Evolutionary conservation across 2,113 vertebrate genomes (phyloP).

Genomic region (Collichthys lucidus): DNA sequence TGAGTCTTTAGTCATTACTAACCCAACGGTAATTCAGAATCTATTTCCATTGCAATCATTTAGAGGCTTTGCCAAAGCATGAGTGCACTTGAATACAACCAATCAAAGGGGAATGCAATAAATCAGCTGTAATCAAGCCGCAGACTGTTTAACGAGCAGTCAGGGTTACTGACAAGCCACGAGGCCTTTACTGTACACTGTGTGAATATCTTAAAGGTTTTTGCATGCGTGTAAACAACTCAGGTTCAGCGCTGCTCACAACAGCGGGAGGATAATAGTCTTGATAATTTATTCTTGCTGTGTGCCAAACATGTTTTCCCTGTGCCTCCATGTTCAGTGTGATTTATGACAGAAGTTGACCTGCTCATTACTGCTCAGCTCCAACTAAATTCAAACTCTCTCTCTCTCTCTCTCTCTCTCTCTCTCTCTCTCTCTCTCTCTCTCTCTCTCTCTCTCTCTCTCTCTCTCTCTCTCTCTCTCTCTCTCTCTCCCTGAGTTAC

Average conservation of each 20-base stretch:
- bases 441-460: too few species aligned
- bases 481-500: conserved; percentile 9
- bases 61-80: not conserved
- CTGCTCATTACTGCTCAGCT: conserved; percentile 47
- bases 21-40: conserved; percentile 20
- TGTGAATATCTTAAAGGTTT: not conserved
- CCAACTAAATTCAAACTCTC: conserved; percentile 17
- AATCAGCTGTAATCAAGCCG: conserved; percentile 51
- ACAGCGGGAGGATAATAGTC: conserved; percentile 15
- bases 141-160: conserved; percentile 36
- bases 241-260: not conserved
- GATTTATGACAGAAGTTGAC: conserved; percentile 63
- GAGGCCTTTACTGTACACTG: not conserved
- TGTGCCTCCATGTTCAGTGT: conserved; percentile 8
- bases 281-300: conserved; percentile 19
- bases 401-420: too few species aligned
- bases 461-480: not conserved
- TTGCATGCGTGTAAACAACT: not conserved
- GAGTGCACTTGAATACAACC: conserved; percentile 21
- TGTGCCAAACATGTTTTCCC: conserved; percentile 37
- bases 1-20: conserved; percentile 34
- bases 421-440: too few species aligned
- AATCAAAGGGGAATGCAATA: conserved; percentile 24
- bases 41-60: conserved; percentile 34
- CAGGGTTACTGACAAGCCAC: conserved; percentile 4